Conservation (phyloP, 2,888 invertebrate species). For the Abrostola triplasia region DNA sequence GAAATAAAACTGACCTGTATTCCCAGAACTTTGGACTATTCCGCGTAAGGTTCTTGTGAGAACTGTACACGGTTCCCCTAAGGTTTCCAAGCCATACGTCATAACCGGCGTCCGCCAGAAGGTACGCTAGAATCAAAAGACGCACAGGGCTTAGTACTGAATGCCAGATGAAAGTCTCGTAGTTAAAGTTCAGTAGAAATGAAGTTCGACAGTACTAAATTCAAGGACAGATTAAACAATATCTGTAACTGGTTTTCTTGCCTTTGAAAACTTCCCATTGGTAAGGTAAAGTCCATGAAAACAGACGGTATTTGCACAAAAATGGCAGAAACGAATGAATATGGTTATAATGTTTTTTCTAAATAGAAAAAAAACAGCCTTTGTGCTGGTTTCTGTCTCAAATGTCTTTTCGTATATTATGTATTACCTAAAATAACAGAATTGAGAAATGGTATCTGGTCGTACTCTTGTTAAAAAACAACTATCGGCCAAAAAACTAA, state of each 20-base stretch:
- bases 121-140: constrained; percentile 77
- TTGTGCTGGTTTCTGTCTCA: no score
- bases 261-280: no score
- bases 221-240: no score
- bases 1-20: constrained; percentile 78
- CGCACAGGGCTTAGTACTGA: background rate
- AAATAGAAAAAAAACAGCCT: no score
- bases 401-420: no score
- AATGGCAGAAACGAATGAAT: no score
- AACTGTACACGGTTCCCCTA: constrained; percentile 83
- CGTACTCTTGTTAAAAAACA: background rate
- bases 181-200: background rate
- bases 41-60: constrained; percentile 78
- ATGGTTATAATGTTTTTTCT: no score
- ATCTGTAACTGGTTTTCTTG: no score
- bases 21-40: constrained; percentile 85
- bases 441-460: background rate
- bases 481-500: constrained; percentile 59
- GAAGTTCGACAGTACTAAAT: background rate
- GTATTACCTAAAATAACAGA: no score
- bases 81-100: constrained; percentile 89
- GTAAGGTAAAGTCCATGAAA: no score
- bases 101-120: constrained; percentile 88
- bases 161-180: background rate
- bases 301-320: no score